phyloP scores from a whole-genome alignment of 35 echinoderm and acorn worm species.

The Nesometra sesokonis region DNA sequence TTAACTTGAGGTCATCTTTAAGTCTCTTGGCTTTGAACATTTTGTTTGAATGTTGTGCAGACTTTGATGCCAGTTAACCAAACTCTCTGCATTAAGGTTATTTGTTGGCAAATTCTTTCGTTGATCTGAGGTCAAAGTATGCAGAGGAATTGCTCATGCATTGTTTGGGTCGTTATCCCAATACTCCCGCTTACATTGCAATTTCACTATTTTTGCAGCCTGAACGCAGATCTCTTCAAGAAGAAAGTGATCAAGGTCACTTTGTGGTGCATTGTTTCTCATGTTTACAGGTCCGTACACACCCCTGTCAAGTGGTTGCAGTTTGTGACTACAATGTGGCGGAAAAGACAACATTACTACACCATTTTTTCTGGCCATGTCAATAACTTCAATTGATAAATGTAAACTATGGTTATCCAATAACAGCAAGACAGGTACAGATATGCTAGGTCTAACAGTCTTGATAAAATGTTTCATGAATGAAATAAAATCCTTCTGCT shows the following conservation, averaged over 20 bases:
- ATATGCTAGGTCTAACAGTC: too few relatives aligned
- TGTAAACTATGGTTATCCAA: slow-evolving; percentile 8
- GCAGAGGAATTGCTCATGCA: too few relatives aligned
- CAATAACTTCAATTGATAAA: slow-evolving; percentile 9
- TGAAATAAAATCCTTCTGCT: too few relatives aligned
- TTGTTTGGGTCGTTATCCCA: too few relatives aligned
- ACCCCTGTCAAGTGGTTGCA: too few relatives aligned
- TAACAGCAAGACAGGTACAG: background rate
- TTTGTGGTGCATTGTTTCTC: slow-evolving; percentile 3
- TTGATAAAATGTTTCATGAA: too few relatives aligned
- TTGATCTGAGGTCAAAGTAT: too few relatives aligned
- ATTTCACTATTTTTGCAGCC: background rate
- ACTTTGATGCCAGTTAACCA: background rate
- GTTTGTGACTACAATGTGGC: too few relatives aligned
- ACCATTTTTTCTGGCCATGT: slow-evolving; percentile 17
- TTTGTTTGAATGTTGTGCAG: background rate
- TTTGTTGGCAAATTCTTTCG: slow-evolving; percentile 4
- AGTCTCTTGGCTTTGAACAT: slow-evolving; percentile 2
- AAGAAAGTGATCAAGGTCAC: background rate
- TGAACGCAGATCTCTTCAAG: background rate
- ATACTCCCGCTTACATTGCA: background rate
- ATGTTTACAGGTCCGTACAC: too few relatives aligned
- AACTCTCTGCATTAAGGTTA: slow-evolving; percentile 1
- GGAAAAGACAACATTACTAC: too few relatives aligned
- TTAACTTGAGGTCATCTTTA: slow-evolving; percentile 2